Evolutionary conservation across 2,113 vertebrate genomes (phyloP), one percentile per base, ranked within the genome.

Genomic region (Phyllostomus discolor): DNA sequence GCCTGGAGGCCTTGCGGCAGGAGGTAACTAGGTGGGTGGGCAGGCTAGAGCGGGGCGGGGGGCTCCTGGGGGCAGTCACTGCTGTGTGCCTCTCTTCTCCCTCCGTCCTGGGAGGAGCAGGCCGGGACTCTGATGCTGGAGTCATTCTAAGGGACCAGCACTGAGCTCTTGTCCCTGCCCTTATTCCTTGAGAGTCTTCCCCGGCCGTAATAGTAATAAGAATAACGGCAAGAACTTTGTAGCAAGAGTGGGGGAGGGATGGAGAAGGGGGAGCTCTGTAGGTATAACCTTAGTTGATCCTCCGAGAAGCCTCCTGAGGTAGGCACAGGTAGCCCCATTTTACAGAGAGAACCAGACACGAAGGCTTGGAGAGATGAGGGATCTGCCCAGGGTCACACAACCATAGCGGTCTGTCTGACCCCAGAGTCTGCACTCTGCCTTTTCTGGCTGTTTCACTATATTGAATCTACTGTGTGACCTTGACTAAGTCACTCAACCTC

Each of bases 1-100:
- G 96, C 91, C 97, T 98, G 50, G 99, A 99, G 80, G 98, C 98
- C 0, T 48, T 98, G 86, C 98, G 98, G 97, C 99, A 99, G 96
- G 99, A 99, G 99, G 99, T 99, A 90, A 80, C 4, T 38, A 22
- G 3, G 38, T 1, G 1, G 75, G 7, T 0, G 33, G 50, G 38
- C 0, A 2, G 73, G 88, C 52, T 20, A 35, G 66, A 43, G 11
- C 38, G 7, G 46, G 78, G 5, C 4, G 15, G 62, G 28, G 38
- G 38, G 38, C 4, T 41, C 54, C 31, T 22, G 20, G 22, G 31
- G 64, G 35, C 26, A 43, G 14, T 43, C 4, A 48, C n/a, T 64
- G 2, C 46, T 28, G 46, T 0, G 0, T 2, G 7, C 41, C 84
- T 57, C 0, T 0, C 7, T 46, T 20, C 11, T 43, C 10, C 38